These are phyloP conservation scores for Temnothorax unifasciatus DNA, from an alignment of 2,888 invertebrate genomes.

Conservation along the genomic window DNA sequence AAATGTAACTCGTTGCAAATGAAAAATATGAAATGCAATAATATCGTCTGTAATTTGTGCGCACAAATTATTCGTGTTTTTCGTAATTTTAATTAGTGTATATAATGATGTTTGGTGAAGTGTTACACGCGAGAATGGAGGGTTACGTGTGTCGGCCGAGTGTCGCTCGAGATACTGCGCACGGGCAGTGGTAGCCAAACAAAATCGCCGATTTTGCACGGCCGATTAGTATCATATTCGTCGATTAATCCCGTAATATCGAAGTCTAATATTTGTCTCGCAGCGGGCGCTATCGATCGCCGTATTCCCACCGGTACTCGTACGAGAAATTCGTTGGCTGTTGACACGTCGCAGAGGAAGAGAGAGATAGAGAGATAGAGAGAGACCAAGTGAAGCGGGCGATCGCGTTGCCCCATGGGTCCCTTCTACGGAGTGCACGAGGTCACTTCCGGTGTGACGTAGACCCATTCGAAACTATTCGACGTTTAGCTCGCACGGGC, in stretches of 20 bases:
- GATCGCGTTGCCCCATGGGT: slow-evolving; percentile 9
- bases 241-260: slow-evolving; percentile 61
- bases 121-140: not conserved
- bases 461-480: slow-evolving; percentile 61
- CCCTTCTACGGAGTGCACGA: slow-evolving; percentile 34
- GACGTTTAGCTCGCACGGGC: slow-evolving; percentile 66
- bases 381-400: not conserved
- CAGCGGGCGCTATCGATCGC: slow-evolving; percentile 60
- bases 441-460: slow-evolving; percentile 43
- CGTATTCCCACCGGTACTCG: slow-evolving; percentile 1
- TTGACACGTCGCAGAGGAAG: slow-evolving; percentile 20
- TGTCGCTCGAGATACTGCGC: not conserved
- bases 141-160: not conserved
- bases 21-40: not conserved
- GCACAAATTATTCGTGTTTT: slow-evolving; percentile 12
- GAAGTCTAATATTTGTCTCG: slow-evolving; percentile 66
- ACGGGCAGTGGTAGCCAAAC: slow-evolving; percentile 28
- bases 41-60: not conserved
- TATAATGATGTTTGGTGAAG: not conserved
- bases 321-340: slow-evolving; percentile 49
- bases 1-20: not conserved
- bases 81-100: slow-evolving; percentile 23
- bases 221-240: slow-evolving; percentile 48
- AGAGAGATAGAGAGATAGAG: not conserved
- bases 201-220: slow-evolving; percentile 45